Base-by-base conservation (phyloP, 2,797 vertebrate species). In the Vultur gryphus region DNA sequence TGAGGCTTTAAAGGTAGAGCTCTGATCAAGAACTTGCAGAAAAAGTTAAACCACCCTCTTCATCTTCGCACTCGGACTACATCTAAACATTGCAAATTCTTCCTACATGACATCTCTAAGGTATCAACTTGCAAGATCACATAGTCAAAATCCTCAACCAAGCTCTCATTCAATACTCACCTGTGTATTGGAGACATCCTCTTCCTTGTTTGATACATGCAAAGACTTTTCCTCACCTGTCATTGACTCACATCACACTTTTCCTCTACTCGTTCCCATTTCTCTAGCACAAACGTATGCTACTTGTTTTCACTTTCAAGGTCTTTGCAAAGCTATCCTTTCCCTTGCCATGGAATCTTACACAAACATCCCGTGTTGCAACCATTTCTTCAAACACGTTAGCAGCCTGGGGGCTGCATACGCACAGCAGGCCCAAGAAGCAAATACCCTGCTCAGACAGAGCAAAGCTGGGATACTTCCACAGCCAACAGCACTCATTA, bases 361-460 rank as follows among this genome's bases (percentile, higher is more conserved):
- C 7, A 43, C 35, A 81, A 89, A 84, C 16, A 78, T 16, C 41
- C 33, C 57, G 37, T 6, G 8, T 3, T 37, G 28, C 66, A 84
- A 44, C 3, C n/a, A 52, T 41, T 59, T 55, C 72, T 64, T 81
- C 41, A 69, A 71, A 59, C 0, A 1, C 0, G 0, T 24, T 11
- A 78, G 64, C n/a, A 82, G 57, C 19, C 44, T 29, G 10, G 7
- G 16, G 24, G 37, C 23, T 8, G 2, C 28, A 7, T 13, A 29
- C 0, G 1, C 39, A 48, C 33, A 62, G 43, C 12, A 69, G 52
- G 43, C 11, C 35, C 24, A 8, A 43, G 33, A 33, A 72, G 24
- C 1, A 1, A 57, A 35, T 16, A 41, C 23, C 8, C 33, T 83
- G 43, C 73, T 77, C 33, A 2, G 5, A 29, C 20, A 62, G 33